Conservation (phyloP, 2,797 vertebrate genomes). For the Tapirus indicus region DNA sequence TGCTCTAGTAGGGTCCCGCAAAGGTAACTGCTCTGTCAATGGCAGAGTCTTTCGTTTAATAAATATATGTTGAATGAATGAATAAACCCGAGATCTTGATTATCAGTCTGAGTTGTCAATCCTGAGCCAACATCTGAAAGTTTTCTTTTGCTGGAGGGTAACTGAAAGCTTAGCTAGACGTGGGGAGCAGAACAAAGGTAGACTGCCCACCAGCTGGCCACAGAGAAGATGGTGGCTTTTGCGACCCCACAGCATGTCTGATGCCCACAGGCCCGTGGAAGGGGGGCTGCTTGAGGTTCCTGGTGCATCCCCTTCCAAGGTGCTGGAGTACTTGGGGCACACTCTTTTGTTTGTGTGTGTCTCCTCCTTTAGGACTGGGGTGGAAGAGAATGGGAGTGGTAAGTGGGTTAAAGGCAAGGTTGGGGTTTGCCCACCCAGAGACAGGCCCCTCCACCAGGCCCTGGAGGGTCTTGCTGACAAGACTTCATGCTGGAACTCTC, state of each 20-base stretch:
- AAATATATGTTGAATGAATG: background rate
- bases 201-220: background rate
- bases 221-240: background rate
- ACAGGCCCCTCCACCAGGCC: background rate
- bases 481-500: background rate
- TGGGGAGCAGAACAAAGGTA: background rate
- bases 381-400: background rate
- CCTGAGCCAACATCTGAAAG: background rate
- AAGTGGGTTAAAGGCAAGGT: background rate
- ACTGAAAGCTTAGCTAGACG: background rate
- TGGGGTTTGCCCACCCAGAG: background rate
- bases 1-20: background rate
- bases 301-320: background rate
- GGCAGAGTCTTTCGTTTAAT: slow-evolving; percentile 30
- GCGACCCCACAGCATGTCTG: background rate
- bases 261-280: background rate
- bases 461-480: background rate
- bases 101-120: background rate
- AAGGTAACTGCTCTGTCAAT: background rate
- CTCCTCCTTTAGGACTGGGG: background rate
- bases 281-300: background rate
- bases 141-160: background rate
- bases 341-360: background rate
- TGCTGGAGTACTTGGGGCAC: background rate
- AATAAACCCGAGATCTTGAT: background rate